phyloP scores from a whole-genome alignment of 1,140 invertebrate genomes.

The Drosophila parvula region DNA sequence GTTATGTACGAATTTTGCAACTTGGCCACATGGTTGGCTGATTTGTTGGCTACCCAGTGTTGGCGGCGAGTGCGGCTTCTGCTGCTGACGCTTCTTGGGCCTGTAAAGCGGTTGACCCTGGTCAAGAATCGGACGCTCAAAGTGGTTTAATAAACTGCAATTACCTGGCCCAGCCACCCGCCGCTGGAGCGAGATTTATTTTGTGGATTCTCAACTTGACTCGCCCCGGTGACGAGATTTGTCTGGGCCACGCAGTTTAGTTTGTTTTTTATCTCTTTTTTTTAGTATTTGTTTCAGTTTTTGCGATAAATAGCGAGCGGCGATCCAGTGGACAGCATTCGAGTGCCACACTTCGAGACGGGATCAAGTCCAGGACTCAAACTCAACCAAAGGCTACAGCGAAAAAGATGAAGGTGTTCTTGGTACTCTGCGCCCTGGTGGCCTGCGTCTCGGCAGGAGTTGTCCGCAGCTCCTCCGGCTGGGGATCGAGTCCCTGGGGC shows the following conservation, averaged over 20 bases:
- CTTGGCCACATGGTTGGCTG: slow-evolving; percentile 42
- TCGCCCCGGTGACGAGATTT: slow-evolving; percentile 19
- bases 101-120: slow-evolving; percentile 76
- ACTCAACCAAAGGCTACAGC: not conserved
- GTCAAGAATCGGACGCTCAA: slow-evolving; percentile 74
- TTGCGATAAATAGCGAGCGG: slow-evolving; percentile 65
- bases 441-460: slow-evolving; percentile 65
- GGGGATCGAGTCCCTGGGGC: slow-evolving; percentile 50
- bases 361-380: slow-evolving; percentile 10
- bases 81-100: slow-evolving; percentile 7
- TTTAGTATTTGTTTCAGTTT: slow-evolving; percentile 15
- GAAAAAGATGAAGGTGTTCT: slow-evolving; percentile 69
- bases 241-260: slow-evolving; percentile 37
- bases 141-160: slow-evolving; percentile 82
- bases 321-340: slow-evolving; percentile 63
- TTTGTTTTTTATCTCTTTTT: not conserved
- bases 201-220: slow-evolving; percentile 71
- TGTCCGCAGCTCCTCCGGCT: slow-evolving; percentile 56
- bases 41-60: slow-evolving; percentile 18
- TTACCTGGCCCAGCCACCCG: slow-evolving; percentile 61
- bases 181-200: slow-evolving; percentile 66
- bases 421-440: slow-evolving; percentile 66
- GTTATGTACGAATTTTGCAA: slow-evolving; percentile 72
- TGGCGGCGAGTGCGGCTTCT: slow-evolving; percentile 4
- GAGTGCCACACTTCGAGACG: slow-evolving; percentile 57